Conservation (phyloP, 1,140 invertebrate genomes). For the Wiebesia pumilae region DNA sequence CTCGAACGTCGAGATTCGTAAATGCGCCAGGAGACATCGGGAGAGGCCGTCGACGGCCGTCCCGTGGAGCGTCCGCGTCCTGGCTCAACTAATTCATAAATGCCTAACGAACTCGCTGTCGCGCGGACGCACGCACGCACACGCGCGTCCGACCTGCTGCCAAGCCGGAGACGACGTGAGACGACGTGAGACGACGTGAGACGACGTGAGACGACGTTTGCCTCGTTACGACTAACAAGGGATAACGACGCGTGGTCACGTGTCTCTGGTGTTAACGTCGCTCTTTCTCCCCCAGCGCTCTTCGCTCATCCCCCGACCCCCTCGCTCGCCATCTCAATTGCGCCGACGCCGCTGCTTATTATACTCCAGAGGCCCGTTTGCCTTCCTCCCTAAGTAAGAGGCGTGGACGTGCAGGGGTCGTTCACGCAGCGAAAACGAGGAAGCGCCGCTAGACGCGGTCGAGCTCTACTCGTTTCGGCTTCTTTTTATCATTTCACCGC, state of each 20-base stretch:
- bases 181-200: no score
- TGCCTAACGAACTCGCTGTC: constrained; percentile 61
- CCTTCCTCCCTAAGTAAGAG: not conserved
- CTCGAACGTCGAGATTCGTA: not conserved
- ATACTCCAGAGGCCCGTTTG: constrained; percentile 45
- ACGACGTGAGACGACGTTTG: no score
- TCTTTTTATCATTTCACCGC: not conserved
- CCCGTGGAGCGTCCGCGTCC: not conserved
- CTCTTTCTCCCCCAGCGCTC: not conserved
- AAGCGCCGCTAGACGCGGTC: not conserved
- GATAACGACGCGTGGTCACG: constrained; percentile 63
- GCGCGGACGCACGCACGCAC: not conserved
- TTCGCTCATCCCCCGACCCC: not conserved
- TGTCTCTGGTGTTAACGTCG: constrained; percentile 50
- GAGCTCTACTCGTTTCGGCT: not conserved
- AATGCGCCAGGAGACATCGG: not conserved
- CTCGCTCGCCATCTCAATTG: not conserved
- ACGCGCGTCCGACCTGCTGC: no score
- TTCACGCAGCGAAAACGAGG: not conserved
- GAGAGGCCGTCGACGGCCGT: not conserved
- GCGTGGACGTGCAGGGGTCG: not conserved
- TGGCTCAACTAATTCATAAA: constrained; percentile 63
- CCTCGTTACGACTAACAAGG: constrained; percentile 70
- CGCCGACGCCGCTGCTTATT: constrained; percentile 33
- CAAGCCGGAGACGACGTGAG: no score